Percentiles rank a stretch among this genome's conserved stretches.
Conservation (phyloP, 2,797 vertebrate genomes). For the Micromesistius poutassou region DNA sequence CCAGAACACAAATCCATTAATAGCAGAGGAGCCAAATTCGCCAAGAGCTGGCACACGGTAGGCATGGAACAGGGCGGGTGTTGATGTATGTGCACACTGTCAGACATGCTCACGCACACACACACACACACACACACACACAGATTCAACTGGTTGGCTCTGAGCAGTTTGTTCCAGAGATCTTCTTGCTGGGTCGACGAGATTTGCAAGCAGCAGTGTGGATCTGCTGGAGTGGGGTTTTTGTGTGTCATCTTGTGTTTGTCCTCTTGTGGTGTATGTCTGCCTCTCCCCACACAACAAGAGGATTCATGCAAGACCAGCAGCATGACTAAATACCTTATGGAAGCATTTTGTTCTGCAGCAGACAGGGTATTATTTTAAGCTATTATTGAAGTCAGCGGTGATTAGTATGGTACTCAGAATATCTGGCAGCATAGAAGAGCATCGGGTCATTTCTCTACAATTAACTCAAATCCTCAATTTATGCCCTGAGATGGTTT, state of each 20-base stretch:
- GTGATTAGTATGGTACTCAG: not conserved
- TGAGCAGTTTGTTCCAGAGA: constrained; percentile 4
- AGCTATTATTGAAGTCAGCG: constrained; percentile 1
- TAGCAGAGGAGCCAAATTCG: constrained; percentile 32
- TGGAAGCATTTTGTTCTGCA: not conserved
- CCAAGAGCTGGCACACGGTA: constrained; percentile 24
- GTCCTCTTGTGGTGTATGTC: constrained; percentile 23
- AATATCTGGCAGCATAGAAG: not conserved
- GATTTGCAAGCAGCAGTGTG: not conserved
- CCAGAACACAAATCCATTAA: constrained; percentile 37
- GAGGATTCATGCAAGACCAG: constrained; percentile 7
- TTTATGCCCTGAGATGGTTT: not conserved
- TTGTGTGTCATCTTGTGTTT: not conserved
- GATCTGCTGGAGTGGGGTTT: constrained; percentile 1
- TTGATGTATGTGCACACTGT: not conserved
- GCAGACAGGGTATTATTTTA: not conserved
- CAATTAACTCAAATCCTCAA: not conserved
- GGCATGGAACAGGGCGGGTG: constrained; percentile 1
- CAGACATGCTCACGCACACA: not conserved
- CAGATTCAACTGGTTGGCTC: not conserved
- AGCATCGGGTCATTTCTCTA: not conserved
- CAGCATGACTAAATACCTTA: constrained; percentile 15
- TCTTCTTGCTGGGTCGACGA: not conserved
- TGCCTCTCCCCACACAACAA: constrained; percentile 13
- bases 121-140: constrained; percentile 3